Conservation (phyloP, 2,888 invertebrate species). For the Anodontia alba region DNA sequence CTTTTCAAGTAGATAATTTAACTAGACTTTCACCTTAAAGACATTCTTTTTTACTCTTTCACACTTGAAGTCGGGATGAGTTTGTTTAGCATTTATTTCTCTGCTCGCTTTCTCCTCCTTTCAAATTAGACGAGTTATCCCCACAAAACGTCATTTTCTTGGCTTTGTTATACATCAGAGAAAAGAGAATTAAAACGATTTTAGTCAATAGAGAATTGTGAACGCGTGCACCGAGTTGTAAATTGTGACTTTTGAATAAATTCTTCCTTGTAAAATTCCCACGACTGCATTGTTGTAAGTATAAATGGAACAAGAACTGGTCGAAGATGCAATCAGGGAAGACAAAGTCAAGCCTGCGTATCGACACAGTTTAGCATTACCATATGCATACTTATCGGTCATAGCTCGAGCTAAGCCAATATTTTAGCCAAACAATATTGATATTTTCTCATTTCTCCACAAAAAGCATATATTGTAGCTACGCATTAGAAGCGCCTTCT, state of each 20-base stretch:
- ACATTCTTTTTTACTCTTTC: not conserved
- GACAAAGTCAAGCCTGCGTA: too few relatives aligned
- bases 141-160: not conserved
- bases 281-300: not conserved
- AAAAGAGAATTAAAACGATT: not conserved
- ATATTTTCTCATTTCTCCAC: too few relatives aligned
- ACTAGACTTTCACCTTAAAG: not conserved
- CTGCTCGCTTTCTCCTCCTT: not conserved
- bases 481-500: too few relatives aligned
- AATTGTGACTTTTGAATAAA: not conserved
- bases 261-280: not conserved
- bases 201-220: not conserved
- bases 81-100: slow-evolving; percentile 15
- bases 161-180: not conserved
- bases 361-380: too few relatives aligned
- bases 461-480: too few relatives aligned
- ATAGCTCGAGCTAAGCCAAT: too few relatives aligned
- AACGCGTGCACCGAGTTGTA: slow-evolving; percentile 19
- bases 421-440: too few relatives aligned
- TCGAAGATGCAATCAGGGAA: too few relatives aligned
- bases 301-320: not conserved
- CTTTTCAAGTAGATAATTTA: slow-evolving; percentile 10
- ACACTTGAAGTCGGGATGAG: not conserved
- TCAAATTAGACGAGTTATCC: not conserved
- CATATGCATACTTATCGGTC: too few relatives aligned